These are phyloP conservation scores for Opisthocomus hoazin DNA, from an alignment of 2,113 vertebrate species.

Conservation along the genomic window DNA sequence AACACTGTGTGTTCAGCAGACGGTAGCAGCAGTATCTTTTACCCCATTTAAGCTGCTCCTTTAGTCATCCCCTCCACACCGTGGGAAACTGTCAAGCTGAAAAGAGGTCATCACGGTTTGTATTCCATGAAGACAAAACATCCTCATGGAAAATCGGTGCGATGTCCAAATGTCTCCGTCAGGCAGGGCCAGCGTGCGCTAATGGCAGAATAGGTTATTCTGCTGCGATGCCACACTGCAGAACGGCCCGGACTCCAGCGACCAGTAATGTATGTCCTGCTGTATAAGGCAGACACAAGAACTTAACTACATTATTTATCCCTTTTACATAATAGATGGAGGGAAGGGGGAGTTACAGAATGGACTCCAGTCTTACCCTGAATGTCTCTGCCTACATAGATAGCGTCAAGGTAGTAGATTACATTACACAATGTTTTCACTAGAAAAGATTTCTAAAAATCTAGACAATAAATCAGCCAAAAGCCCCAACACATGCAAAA, in stretches of 20 bases:
- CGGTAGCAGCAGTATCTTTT: neutral
- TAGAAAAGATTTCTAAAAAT: neutral
- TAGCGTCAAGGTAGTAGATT: neutral
- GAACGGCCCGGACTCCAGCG: neutral
- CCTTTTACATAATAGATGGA: neutral
- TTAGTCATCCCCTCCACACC: neutral
- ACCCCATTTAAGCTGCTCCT: neutral
- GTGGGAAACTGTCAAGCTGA: neutral
- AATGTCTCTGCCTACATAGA: neutral
- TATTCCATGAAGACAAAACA: neutral
- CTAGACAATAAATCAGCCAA: neutral
- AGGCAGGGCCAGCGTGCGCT: neutral
- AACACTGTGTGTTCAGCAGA: neutral
- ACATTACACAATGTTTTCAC: neutral
- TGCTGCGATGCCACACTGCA: neutral
- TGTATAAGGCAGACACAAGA: neutral
- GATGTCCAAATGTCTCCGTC: neutral
- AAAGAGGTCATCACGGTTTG: neutral
- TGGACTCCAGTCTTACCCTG: neutral
- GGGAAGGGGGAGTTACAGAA: neutral
- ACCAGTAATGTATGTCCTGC: neutral
- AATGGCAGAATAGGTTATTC: neutral
- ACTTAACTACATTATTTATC: neutral
- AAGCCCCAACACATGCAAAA: conserved; percentile 11
- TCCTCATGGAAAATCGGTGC: neutral